Conservation (phyloP, 2,797 vertebrate genomes). For the Gymnoscopelus microlampas region DNA sequence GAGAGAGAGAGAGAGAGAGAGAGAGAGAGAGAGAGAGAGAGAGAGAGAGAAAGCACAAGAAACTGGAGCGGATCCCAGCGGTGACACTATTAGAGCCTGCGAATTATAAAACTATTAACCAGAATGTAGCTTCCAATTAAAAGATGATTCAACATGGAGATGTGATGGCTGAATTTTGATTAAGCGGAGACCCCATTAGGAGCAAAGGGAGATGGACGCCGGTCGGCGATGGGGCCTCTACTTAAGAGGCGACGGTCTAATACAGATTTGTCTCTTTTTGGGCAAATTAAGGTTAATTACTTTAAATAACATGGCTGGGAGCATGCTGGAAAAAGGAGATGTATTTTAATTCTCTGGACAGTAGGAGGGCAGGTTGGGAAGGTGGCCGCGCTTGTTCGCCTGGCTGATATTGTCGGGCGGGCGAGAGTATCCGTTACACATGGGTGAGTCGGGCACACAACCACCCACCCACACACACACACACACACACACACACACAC, state of each 20-base stretch:
- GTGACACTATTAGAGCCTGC: constrained; percentile 95
- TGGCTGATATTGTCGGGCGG: constrained; percentile 71
- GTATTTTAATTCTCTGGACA: constrained; percentile 88
- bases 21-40: too few relatives aligned
- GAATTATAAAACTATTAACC: constrained; percentile 99
- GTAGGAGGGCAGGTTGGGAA: constrained; percentile 81
- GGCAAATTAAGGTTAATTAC: constrained; percentile 99
- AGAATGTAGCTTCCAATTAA: constrained; percentile 99
- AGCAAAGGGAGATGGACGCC: constrained; percentile 92
- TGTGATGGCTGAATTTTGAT: constrained; percentile 99
- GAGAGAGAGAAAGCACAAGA: constrained; percentile 36
- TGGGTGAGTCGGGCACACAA: neutral
- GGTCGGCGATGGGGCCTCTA: constrained; percentile 84
- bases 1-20: too few relatives aligned
- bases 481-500: too few relatives aligned
- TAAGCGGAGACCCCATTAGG: constrained; percentile 97
- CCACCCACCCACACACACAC: constrained; percentile 18
- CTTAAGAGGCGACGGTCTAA: constrained; percentile 95
- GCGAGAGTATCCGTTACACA: constrained; percentile 18
- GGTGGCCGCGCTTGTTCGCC: constrained; percentile 71
- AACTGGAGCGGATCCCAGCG: constrained; percentile 97
- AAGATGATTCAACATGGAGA: constrained; percentile 99
- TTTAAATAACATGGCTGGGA: constrained; percentile 95
- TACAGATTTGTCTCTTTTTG: constrained; percentile 90
- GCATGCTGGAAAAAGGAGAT: constrained; percentile 83